phyloP scores from a whole-genome alignment of 2,888 invertebrate genomes.

The Nesidiocoris tenuis region DNA sequence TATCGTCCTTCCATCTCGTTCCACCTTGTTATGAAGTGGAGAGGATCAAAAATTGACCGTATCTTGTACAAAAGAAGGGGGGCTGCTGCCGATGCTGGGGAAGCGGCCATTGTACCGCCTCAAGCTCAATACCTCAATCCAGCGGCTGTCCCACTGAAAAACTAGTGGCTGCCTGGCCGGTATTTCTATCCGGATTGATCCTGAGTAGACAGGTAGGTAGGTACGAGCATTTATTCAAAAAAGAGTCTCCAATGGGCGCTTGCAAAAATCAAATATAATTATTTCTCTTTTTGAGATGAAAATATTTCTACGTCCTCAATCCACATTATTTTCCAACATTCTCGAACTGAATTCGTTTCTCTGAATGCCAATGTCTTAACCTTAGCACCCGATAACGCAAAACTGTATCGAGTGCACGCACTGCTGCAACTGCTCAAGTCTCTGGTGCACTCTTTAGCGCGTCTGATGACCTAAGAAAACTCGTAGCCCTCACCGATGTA shows the following conservation, averaged over 20 bases:
- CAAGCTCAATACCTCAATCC: neutral
- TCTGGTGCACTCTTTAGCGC: neutral
- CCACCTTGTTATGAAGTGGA: neutral
- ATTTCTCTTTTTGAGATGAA: too few species aligned
- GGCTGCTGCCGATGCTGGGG: neutral
- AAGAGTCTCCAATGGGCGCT: too few species aligned
- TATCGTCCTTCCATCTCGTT: neutral
- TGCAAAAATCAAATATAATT: too few species aligned
- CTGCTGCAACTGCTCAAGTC: neutral
- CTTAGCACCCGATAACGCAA: too few species aligned
- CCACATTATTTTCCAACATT: too few species aligned
- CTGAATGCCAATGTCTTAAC: too few species aligned
- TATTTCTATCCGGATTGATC: neutral
- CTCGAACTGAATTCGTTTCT: too few species aligned
- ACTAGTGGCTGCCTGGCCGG: neutral
- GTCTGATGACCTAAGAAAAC: neutral
- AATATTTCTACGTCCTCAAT: too few species aligned
- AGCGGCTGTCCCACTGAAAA: neutral
- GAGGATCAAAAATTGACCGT: neutral
- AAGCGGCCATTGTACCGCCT: neutral
- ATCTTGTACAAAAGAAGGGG: neutral
- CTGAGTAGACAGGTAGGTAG: too few species aligned
- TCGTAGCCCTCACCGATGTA: neutral
- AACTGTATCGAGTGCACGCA: too few species aligned
- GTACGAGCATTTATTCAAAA: too few species aligned